Conservation (phyloP, 2,797 vertebrate genomes). For the Hydrophis major region DNA sequence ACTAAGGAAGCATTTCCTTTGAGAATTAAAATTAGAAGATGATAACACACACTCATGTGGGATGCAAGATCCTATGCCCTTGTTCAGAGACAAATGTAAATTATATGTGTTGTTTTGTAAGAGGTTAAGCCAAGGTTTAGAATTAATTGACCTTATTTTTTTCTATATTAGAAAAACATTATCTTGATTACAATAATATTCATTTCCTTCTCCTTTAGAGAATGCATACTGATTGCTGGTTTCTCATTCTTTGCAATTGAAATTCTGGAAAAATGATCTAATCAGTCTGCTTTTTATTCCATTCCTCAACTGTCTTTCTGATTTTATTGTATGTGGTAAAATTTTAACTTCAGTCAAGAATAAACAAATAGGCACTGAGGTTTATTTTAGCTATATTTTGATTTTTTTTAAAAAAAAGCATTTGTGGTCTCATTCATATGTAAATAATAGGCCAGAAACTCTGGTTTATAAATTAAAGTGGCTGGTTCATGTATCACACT, state of each 20-base stretch:
- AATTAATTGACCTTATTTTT: slow-evolving; percentile 4
- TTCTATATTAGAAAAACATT: neutral
- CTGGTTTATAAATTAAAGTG: neutral
- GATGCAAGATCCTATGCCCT: slow-evolving; percentile 33
- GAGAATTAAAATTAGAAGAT: slow-evolving; percentile 2
- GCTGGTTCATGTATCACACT: neutral
- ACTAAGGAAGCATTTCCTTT: neutral
- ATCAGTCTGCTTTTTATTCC: neutral
- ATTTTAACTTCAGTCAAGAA: neutral
- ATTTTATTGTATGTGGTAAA: neutral
- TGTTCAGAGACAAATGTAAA: slow-evolving; percentile 31
- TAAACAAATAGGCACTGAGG: neutral
- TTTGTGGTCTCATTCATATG: neutral
- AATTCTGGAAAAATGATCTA: neutral
- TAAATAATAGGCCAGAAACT: neutral
- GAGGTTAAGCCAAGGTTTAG: slow-evolving; percentile 21
- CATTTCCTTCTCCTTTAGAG: neutral
- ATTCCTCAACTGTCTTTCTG: neutral
- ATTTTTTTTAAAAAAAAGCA: neutral
- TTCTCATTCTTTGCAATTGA: neutral
- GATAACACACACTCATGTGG: slow-evolving; percentile 16
- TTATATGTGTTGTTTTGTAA: neutral
- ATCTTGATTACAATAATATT: neutral
- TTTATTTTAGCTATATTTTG: neutral
- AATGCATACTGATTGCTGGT: neutral